phyloP scores from a whole-genome alignment of 30 jellyfish, hydroid and myxozoan genomes.

The Nemopilema nomurai region DNA sequence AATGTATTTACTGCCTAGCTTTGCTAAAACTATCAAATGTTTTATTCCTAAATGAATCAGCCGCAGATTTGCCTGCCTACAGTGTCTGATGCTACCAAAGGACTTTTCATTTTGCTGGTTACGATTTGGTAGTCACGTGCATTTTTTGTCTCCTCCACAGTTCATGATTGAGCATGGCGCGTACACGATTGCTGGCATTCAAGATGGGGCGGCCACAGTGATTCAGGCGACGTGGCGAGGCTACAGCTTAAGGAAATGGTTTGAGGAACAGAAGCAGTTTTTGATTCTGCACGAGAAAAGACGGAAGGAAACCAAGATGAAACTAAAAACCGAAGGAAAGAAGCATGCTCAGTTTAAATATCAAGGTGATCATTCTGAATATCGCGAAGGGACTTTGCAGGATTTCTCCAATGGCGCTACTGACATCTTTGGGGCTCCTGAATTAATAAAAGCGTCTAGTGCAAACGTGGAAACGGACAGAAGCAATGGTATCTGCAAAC shows the following conservation, averaged over 20 bases:
- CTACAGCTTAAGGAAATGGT: slow-evolving; percentile 48
- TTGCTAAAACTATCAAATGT: too few relatives aligned
- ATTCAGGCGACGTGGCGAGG: slow-evolving; percentile 93
- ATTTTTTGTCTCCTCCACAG: slow-evolving; percentile 17
- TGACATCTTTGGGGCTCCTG: neutral
- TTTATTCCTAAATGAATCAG: too few relatives aligned
- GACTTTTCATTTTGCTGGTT: neutral
- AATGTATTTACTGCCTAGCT: too few relatives aligned
- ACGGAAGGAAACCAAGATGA: slow-evolving; percentile 25
- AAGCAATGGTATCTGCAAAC: neutral
- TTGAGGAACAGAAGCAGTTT: slow-evolving; percentile 47
- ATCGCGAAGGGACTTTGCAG: neutral
- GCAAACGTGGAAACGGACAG: neutral
- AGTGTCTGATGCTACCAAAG: too few relatives aligned
- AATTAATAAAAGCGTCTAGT: neutral
- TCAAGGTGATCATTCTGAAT: neutral
- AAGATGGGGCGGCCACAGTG: slow-evolving; percentile 89
- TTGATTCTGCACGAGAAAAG: slow-evolving; percentile 54
- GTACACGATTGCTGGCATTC: slow-evolving; percentile 84
- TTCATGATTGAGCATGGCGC: slow-evolving; percentile 91
- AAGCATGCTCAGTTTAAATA: neutral
- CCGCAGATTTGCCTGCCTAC: too few relatives aligned
- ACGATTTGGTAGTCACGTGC: too few relatives aligned
- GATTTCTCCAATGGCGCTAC: neutral
- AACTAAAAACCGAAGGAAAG: neutral